A percentile compares a stretch with the other conserved stretches of the same genome.
Evolutionary conservation across 2,888 invertebrate genomes (phyloP).

Genomic region (Trichogramma evanescens): DNA sequence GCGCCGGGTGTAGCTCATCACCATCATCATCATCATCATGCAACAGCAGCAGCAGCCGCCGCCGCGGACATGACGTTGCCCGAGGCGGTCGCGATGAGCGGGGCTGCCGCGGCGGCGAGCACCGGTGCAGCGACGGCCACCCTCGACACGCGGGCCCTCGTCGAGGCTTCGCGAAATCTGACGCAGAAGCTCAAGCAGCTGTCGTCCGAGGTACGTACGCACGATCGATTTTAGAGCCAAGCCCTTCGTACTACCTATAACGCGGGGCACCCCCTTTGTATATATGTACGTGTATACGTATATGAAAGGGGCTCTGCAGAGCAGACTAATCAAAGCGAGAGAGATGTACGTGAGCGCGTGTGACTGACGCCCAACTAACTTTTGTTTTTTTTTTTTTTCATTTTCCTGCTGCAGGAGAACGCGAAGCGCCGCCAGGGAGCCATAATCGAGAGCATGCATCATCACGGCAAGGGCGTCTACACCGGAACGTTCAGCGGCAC

Average conservation of each 20-base stretch:
- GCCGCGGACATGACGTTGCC: slow-evolving; percentile 29
- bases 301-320: neutral
- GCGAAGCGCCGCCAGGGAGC: slow-evolving; percentile 59
- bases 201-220: slow-evolving; percentile 68
- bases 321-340: neutral
- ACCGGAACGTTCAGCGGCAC: slow-evolving; percentile 96
- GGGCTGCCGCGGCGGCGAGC: slow-evolving; percentile 29
- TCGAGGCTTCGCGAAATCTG: slow-evolving; percentile 85
- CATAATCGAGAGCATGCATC: slow-evolving; percentile 86
- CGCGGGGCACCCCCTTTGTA: too few species aligned
- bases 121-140: slow-evolving; percentile 42
- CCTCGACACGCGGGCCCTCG: slow-evolving; percentile 67
- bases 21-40: slow-evolving; percentile 25
- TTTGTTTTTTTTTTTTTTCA: neutral
- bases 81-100: slow-evolving; percentile 28
- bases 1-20: slow-evolving; percentile 22
- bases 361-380: neutral
- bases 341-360: too few species aligned
- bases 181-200: slow-evolving; percentile 85
- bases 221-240: neutral
- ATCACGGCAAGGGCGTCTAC: slow-evolving; percentile 90
- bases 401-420: slow-evolving; percentile 36
- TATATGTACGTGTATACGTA: neutral
- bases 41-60: slow-evolving; percentile 24
- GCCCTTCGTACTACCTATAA: too few species aligned